Conservation (phyloP, 1,140 invertebrate genomes). For the Oreohelix idahoensis region DNA sequence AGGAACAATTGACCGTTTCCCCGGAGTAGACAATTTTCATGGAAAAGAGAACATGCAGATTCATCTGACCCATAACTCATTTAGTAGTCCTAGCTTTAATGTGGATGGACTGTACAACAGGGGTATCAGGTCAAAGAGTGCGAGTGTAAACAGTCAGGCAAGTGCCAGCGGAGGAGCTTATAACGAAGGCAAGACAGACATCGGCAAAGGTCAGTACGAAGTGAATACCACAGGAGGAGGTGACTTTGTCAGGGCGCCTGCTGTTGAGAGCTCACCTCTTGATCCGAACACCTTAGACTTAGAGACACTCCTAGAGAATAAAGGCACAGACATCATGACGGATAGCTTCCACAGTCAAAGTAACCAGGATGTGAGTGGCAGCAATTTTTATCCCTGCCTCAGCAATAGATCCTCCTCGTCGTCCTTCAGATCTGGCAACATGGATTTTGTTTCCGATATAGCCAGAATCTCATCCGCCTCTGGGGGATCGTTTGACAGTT, state of each 20-base stretch:
- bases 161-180: neutral
- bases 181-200: neutral
- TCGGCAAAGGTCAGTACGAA: neutral
- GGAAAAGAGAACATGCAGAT: neutral
- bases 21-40: neutral
- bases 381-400: slow-evolving; percentile 37
- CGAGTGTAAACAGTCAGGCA: neutral
- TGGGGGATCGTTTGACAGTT: slow-evolving; percentile 31
- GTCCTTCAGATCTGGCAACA: slow-evolving; percentile 50
- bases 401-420: slow-evolving; percentile 56
- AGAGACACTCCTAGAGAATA: slow-evolving; percentile 70
- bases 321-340: slow-evolving; percentile 66
- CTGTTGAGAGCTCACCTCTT: slow-evolving; percentile 52
- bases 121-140: slow-evolving; percentile 1
- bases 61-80: slow-evolving; percentile 17
- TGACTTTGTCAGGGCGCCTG: slow-evolving; percentile 39
- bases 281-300: slow-evolving; percentile 71
- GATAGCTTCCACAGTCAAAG: slow-evolving; percentile 69
- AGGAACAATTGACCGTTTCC: neutral
- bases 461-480: slow-evolving; percentile 20
- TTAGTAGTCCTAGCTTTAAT: slow-evolving; percentile 15
- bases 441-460: slow-evolving; percentile 19
- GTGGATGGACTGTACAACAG: neutral
- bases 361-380: slow-evolving; percentile 51
- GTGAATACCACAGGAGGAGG: neutral